These are phyloP conservation scores for Anolis apletophallus DNA, from an alignment of 2,797 vertebrate species.

Conservation along the genomic window DNA sequence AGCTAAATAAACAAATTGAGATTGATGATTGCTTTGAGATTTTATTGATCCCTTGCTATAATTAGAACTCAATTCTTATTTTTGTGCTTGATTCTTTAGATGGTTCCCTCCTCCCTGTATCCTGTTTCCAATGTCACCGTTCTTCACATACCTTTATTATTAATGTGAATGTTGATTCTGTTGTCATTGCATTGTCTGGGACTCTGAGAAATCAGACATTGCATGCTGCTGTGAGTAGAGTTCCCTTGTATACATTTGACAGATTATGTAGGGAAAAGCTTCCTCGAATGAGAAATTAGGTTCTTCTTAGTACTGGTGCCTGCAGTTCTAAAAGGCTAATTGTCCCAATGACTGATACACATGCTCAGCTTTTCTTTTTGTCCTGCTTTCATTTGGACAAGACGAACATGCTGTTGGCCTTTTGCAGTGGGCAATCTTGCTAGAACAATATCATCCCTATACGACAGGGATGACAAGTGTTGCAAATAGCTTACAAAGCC, in stretches of 20 bases:
- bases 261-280: conserved; percentile 57
- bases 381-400: conserved; percentile 66
- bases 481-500: conserved; percentile 66
- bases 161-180: conserved; percentile 40
- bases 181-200: conserved; percentile 43
- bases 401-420: conserved; percentile 65
- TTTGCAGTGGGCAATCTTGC: conserved; percentile 67
- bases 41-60: background rate
- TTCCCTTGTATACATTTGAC: conserved; percentile 50
- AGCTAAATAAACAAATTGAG: conserved; percentile 20
- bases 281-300: conserved; percentile 67
- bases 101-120: conserved; percentile 5
- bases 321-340: conserved; percentile 67
- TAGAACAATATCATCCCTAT: conserved; percentile 66
- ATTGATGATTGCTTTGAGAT: background rate
- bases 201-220: conserved; percentile 42
- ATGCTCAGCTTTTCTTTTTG: conserved; percentile 67
- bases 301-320: conserved; percentile 52
- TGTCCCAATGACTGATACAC: conserved; percentile 65
- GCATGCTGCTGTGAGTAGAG: background rate
- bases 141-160: background rate
- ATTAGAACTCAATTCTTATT: background rate
- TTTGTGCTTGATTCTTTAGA: background rate
- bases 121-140: background rate
- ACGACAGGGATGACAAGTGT: conserved; percentile 66